These are phyloP conservation scores for Diorhabda carinulata DNA, from an alignment of 1,140 invertebrate genomes.

Conservation along the genomic window DNA sequence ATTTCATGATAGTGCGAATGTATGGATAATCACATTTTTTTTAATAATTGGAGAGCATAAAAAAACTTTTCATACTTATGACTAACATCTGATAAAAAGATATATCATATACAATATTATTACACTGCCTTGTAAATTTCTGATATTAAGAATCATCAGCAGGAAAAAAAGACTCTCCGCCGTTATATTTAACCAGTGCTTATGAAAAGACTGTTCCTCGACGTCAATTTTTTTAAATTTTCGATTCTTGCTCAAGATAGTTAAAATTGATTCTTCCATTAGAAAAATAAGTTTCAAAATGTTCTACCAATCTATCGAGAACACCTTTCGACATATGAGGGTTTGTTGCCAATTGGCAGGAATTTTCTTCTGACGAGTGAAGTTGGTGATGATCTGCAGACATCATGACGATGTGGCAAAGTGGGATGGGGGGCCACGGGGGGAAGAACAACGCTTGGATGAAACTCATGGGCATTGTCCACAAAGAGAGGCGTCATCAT, in stretches of 20 bases:
- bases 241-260: not conserved
- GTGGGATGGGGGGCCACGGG: constrained; percentile 68
- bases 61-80: no score
- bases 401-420: constrained; percentile 70
- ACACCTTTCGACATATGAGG: no score
- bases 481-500: constrained; percentile 65
- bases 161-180: not conserved
- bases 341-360: not conserved
- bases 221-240: not conserved
- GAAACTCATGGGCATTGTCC: constrained; percentile 77
- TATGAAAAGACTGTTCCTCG: not conserved
- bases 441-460: constrained; percentile 74
- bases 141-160: not conserved
- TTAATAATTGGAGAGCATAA: no score
- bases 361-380: constrained; percentile 4
- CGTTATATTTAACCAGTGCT: not conserved
- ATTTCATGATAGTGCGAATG: no score
- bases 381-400: constrained; percentile 41
- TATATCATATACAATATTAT: no score
- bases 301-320: not conserved
- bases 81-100: no score
- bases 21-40: no score
- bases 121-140: no score
- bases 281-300: not conserved
- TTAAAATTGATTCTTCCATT: not conserved